Conservation (phyloP, 2,888 invertebrate genomes). For the Gryllus longicercus region DNA sequence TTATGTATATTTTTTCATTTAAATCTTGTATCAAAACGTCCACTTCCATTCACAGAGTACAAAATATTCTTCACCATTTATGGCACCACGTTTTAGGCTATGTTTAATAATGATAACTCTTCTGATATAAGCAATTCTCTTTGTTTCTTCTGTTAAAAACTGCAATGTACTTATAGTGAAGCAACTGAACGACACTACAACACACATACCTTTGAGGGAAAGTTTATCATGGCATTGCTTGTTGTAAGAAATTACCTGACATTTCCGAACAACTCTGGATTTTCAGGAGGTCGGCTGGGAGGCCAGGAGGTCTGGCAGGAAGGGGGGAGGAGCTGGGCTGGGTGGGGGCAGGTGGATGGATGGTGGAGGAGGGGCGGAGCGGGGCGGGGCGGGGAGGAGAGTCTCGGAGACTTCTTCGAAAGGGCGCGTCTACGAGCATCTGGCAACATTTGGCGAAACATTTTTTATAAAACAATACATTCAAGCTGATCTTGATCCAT, state of each 20-base stretch:
- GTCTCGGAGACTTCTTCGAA: not conserved
- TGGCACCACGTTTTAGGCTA: conserved; percentile 33
- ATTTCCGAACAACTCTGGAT: not conserved
- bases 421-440: conserved; percentile 12
- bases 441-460: conserved; percentile 24
- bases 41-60: conserved; percentile 38
- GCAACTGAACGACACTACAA: conserved; percentile 22
- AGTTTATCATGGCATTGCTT: conserved; percentile 17
- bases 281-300: not conserved
- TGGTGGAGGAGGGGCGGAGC: not conserved
- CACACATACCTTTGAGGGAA: conserved; percentile 21
- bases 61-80: conserved; percentile 37
- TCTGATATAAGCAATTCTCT: conserved; percentile 28
- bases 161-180: conserved; percentile 25
- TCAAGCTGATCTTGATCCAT: not conserved
- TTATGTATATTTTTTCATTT: conserved; percentile 31
- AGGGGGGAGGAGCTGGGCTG: not conserved
- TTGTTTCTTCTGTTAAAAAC: conserved; percentile 24
- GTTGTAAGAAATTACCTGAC: conserved; percentile 2
- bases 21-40: conserved; percentile 38
- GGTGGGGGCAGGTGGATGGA: not conserved
- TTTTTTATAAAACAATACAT: conserved; percentile 24
- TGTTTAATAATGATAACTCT: conserved; percentile 30
- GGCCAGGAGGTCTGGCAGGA: no score
- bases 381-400: not conserved